Evolutionary conservation across 2,888 invertebrate species (phyloP).

Genomic region (Masnerella sp.): DNA sequence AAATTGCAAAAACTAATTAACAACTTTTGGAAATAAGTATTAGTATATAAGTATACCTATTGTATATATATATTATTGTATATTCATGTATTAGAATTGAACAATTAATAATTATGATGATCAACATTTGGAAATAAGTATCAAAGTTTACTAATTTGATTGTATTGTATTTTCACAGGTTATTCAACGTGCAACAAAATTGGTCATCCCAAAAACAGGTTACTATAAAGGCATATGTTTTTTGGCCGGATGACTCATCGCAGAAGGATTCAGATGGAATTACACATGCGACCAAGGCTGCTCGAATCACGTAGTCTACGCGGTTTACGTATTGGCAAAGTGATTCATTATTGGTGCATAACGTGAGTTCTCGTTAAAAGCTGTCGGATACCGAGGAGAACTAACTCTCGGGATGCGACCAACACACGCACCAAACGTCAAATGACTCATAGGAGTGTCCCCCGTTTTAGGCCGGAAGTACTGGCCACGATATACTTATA

Average conservation of each 20-base stretch:
- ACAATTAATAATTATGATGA: too few species aligned
- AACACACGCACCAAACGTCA: slow-evolving; percentile 22
- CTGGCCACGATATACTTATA: slow-evolving; percentile 21
- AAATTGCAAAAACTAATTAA: too few species aligned
- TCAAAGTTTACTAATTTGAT: too few species aligned
- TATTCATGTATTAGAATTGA: too few species aligned
- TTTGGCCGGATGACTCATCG: slow-evolving; percentile 31
- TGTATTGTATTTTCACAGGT: neutral
- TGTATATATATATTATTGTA: too few species aligned
- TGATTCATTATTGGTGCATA: slow-evolving; percentile 52
- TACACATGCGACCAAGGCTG: slow-evolving; percentile 36
- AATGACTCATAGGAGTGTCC: slow-evolving; percentile 43
- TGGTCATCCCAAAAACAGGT: slow-evolving; percentile 22
- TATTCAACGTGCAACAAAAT: slow-evolving; percentile 13
- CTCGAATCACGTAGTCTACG: slow-evolving; percentile 17
- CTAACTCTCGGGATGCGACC: slow-evolving; percentile 29
- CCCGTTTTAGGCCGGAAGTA: slow-evolving; percentile 41
- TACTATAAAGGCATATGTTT: slow-evolving; percentile 14
- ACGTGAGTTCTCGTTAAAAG: slow-evolving; percentile 40
- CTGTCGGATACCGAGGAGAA: slow-evolving; percentile 36
- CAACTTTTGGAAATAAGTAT: too few species aligned
- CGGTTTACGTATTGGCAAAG: slow-evolving; percentile 32
- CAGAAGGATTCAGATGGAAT: slow-evolving; percentile 33
- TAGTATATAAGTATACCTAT: too few species aligned
- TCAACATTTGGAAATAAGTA: too few species aligned